Conservation (phyloP, 1,140 invertebrate genomes). For the Chionoecetes opilio region DNA sequence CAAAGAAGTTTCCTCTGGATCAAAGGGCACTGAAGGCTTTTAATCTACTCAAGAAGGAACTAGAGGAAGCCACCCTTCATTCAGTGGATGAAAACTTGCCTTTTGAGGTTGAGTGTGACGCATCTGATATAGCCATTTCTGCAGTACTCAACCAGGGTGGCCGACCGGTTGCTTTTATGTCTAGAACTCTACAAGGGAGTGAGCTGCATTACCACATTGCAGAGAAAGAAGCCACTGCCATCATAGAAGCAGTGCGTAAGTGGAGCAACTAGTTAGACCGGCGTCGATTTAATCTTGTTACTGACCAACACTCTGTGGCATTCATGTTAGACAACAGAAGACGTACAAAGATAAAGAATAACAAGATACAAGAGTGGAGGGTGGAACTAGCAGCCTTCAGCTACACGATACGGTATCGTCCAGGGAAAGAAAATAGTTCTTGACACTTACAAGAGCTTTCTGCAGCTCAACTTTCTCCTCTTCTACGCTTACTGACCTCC, state of each 20-base stretch:
- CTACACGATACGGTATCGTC: constrained; percentile 58
- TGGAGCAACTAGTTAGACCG: constrained; percentile 50
- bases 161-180: constrained; percentile 74
- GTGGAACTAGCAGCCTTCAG: constrained; percentile 40
- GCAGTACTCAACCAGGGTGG: constrained; percentile 76
- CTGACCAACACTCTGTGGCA: constrained; percentile 22
- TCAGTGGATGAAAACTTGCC: constrained; percentile 51
- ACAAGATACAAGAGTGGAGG: constrained; percentile 65
- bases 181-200: constrained; percentile 60
- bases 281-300: constrained; percentile 30
- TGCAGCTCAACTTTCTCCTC: constrained; percentile 11
- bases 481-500: constrained; percentile 64
- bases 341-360: constrained; percentile 56
- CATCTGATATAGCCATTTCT: constrained; percentile 73
- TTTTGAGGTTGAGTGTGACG: constrained; percentile 68
- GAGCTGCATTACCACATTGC: constrained; percentile 39
- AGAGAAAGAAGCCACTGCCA: constrained; percentile 63
- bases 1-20: too few species aligned
- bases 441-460: constrained; percentile 49
- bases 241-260: constrained; percentile 57
- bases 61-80: constrained; percentile 31
- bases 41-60: constrained; percentile 52
- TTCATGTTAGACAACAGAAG: constrained; percentile 59
- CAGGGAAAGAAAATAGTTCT: constrained; percentile 68
- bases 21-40: too few species aligned